phyloP scores from a whole-genome alignment of 2,888 invertebrate species.

The Pachycephus smyrnensis region DNA sequence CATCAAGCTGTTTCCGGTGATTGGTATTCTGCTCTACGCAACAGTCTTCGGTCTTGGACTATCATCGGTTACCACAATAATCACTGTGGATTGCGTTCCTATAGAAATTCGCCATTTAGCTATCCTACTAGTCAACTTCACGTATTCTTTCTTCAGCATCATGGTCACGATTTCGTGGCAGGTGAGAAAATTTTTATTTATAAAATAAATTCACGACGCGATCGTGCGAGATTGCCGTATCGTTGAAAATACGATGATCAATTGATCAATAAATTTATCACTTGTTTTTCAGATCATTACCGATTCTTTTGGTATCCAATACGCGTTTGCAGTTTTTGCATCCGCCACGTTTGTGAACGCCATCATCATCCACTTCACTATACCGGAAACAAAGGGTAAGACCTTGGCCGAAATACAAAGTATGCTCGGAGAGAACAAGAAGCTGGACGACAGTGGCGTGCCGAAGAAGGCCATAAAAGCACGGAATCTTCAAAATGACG shows the following conservation, averaged over 20 bases:
- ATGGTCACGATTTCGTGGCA: not conserved
- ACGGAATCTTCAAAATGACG: too few relatives aligned
- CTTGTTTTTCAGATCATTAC: not conserved
- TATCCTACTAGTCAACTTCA: not conserved
- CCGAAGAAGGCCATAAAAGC: too few relatives aligned
- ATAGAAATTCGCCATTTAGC: not conserved
- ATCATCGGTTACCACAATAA: not conserved
- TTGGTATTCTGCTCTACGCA: not conserved
- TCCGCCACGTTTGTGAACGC: not conserved
- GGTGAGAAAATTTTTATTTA: not conserved
- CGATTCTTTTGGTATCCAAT: not conserved
- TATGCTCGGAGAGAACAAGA: not conserved
- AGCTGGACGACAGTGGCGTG: not conserved
- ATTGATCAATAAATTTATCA: not conserved
- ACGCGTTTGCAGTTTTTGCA: not conserved
- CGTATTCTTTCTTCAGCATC: not conserved
- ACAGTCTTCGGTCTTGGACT: not conserved
- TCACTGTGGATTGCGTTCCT: not conserved
- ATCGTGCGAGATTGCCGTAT: too few relatives aligned
- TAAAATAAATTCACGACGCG: too few relatives aligned
- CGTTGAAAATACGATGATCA: not conserved
- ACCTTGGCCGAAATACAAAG: not conserved
- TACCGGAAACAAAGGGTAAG: constrained; percentile 1
- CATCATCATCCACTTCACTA: not conserved
- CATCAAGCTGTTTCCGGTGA: not conserved